Evolutionary conservation across 2,113 vertebrate genomes (phyloP).

Genomic region (Phoxinus phoxinus): DNA sequence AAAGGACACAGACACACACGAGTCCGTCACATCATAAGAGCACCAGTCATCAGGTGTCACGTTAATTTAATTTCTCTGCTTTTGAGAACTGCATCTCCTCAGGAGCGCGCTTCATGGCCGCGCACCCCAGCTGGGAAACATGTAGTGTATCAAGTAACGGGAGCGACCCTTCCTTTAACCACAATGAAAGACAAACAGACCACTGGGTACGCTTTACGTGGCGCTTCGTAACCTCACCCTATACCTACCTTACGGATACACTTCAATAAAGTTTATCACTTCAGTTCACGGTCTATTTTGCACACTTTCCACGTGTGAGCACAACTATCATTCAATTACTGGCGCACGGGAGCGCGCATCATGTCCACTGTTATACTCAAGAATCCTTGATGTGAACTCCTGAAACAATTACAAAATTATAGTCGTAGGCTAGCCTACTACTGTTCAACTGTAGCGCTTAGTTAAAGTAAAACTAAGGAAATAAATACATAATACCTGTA

Average conservation of each 20-base stretch:
- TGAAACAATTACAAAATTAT: neutral
- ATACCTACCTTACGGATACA: neutral
- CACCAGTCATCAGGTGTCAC: neutral
- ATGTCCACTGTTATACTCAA: neutral
- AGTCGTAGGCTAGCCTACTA: no score
- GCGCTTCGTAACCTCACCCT: neutral
- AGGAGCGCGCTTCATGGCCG: conserved; percentile 6
- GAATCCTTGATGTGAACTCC: neutral
- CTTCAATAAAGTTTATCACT: neutral
- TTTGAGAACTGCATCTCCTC: neutral
- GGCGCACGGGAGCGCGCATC: neutral
- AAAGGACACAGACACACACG: no score
- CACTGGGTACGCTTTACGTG: neutral
- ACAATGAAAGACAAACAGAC: neutral
- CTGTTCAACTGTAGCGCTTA: neutral
- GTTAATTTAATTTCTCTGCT: neutral
- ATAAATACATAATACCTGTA: neutral
- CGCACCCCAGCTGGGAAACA: conserved; percentile 12
- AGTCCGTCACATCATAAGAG: neutral
- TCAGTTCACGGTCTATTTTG: neutral
- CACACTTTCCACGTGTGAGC: neutral
- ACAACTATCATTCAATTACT: neutral
- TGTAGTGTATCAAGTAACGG: conserved; percentile 31
- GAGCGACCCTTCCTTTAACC: conserved; percentile 11
- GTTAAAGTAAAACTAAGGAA: neutral